Evolutionary conservation across 92 coral and sea anemone species (phyloP), one percentile per base, ranked within the genome.

Genomic region (Paragorgia papillata): DNA sequence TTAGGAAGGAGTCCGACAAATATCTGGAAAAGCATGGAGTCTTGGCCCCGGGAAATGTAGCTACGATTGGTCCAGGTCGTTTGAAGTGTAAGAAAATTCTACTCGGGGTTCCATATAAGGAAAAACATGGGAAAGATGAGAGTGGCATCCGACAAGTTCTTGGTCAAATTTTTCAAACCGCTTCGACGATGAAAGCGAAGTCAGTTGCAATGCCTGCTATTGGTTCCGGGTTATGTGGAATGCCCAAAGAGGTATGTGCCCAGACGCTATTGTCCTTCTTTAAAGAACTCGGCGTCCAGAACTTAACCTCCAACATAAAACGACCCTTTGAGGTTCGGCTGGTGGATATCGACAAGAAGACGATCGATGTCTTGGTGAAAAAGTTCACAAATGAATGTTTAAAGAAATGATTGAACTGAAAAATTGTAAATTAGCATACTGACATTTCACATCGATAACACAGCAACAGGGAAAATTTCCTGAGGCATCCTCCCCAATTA

Each of bases 161-260:
- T 27, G 39, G 82, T 17, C 49, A 71, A 17, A 84, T 89, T 58
- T 87, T 90, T 26, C 62, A 68, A 9, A 25, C 29, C 22, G 81
- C 85, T 4, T 69, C 85, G 4, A 9, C 9, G 7, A 49, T 40
- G 39, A 25, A 66, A 3, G 29, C 62, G 26, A 84, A 74, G 13
- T 87, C 96, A 14, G 75, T 90, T 30, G 92, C 96, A 20, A 28
- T 90, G 7, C 96, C 96, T 60, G 96, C 92, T 0, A 84, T 90
- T 4, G 85, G 91, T 57, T 58, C 96, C 25, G 88, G 88, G 9
- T 22, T 57, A 7, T 64, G n/a, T 27, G 79, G 86, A 25, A 70
- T 83, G 70, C 84, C 92, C 0, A 30, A 73, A 55, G 73, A 69
- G 14, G 57, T 73, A 13, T 76, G 96, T 12, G 90, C 96, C 15